Base-by-base conservation (phyloP, 1,140 invertebrate genomes). In the Pteromalus puparum region DNA sequence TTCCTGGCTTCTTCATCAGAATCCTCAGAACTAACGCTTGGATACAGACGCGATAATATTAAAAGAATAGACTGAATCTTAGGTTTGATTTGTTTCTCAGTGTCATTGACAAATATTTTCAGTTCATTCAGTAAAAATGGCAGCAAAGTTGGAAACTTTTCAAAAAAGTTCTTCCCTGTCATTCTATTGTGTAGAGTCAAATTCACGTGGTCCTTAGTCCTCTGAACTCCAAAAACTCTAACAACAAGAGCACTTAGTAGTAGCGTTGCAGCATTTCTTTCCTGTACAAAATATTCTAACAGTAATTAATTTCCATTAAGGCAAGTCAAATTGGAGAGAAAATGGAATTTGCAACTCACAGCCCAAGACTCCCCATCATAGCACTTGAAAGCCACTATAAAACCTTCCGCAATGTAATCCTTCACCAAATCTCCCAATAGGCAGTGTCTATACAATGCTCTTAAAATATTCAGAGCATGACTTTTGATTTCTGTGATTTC, bases 141-240 rank as follows among this genome's bases (percentile, higher is more conserved):
- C 88, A 97, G 96, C 0, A 98, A 92, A 38, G 93, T 90, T 13
- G 98, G 97, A 94, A 97, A 98, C 42, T 95, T 95, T 85, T 96
- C 94, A 91, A 98, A 98, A 92, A 99, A 99, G 12, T 97, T 95
- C 80, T 95, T 93, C 3, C 95, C 95, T 0, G 96, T 95, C 94
- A 97, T 95, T 87, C 95, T 95, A 92, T 98, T 98, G 85, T 97
- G 95, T 24, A 95, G 94, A 73, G 95, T 95, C 34, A 96, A 91
- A 85, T 96, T 94, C n/a, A 97, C 95, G n/a, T 94, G 92, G 90
- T 97, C 95, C 83, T 95, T 95, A 0, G 95, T 95, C 82, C 97
- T 93, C 87, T 96, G 96, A 0, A 98, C 98, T 21, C 98, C 98
- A 94, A 99, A 99, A 83, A 98, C 96, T 87, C 98, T 93, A 28